Evolutionary conservation across 2,797 vertebrate species (phyloP).

Genomic region (Lepidocolaptes lacrymiger): DNA sequence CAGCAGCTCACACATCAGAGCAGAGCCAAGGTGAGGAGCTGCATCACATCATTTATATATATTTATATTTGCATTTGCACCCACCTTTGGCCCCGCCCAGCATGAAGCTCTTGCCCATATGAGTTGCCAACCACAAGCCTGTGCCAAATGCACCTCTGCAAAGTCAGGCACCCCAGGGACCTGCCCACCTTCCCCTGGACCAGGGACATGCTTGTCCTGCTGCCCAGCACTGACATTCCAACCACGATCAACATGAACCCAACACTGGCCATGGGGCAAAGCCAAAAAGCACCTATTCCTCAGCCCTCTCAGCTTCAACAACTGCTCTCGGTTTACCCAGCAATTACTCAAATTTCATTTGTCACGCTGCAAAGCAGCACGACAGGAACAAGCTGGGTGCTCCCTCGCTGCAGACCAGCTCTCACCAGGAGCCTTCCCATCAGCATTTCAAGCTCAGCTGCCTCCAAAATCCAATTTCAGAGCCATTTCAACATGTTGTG

Average conservation of each 20-base stretch:
- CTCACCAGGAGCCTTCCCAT: not conserved
- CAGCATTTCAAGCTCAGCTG: not conserved
- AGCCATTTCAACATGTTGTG: not conserved
- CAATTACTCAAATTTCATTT: constrained; percentile 34
- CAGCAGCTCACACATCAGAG: not conserved
- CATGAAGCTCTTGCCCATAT: rapidly evolving
- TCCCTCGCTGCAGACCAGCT: not conserved
- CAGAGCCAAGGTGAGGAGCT: not conserved
- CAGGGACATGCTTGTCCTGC: rapidly evolving
- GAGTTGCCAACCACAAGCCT: rapidly evolving
- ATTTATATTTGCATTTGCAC: not conserved
- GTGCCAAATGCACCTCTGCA: not conserved
- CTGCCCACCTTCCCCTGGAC: not conserved
- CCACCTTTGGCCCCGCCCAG: not conserved
- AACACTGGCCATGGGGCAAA: not conserved
- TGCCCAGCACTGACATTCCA: not conserved
- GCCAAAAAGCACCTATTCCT: not conserved
- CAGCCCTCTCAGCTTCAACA: not conserved
- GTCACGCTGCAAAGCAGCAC: not conserved
- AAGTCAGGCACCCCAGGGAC: not conserved
- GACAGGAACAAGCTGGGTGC: not conserved
- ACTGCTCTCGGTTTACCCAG: constrained; percentile 31
- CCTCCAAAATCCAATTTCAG: not conserved
- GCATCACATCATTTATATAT: not conserved
- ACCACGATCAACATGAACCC: rapidly evolving